Percentiles rank a stretch among this genome's conserved stretches.
These are phyloP conservation scores for Glaucomys volans DNA, from an alignment of 2,113 vertebrate genomes.

Conservation along the genomic window DNA sequence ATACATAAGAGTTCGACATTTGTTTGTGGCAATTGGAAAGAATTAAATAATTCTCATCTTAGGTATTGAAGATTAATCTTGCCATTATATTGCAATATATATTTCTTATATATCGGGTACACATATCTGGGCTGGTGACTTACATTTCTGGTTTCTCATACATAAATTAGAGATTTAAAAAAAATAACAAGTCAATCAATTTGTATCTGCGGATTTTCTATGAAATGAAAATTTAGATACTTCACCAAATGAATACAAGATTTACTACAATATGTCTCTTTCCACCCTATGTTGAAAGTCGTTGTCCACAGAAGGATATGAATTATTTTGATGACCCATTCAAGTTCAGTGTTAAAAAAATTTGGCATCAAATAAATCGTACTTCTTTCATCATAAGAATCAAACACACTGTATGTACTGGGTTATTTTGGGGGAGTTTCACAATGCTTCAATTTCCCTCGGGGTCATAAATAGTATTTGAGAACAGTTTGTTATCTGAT, in stretches of 20 bases:
- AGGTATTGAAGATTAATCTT: not conserved
- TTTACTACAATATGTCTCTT: not conserved
- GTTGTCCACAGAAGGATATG: not conserved
- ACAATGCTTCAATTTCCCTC: not conserved
- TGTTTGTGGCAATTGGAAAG: not conserved
- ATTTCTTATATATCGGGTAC: not conserved
- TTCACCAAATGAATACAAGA: not conserved
- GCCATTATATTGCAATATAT: not conserved
- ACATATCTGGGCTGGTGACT: not conserved
- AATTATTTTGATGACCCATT: not conserved
- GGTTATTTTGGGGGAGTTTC: not conserved
- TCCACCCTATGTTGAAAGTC: not conserved
- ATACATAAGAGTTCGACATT: not conserved
- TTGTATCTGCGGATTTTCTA: not conserved
- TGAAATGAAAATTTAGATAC: slow-evolving; percentile 11
- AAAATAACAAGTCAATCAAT: not conserved
- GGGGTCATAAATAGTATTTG: not conserved
- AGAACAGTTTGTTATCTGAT: not conserved
- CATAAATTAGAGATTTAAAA: not conserved
- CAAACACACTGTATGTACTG: not conserved
- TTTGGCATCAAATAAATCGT: not conserved
- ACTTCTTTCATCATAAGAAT: not conserved
- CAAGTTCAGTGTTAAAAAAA: not conserved
- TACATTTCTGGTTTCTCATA: not conserved
- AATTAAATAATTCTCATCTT: not conserved